These are phyloP conservation scores for Gymnothorax javanicus DNA, from an alignment of 2,797 vertebrate species.

Conservation along the genomic window DNA sequence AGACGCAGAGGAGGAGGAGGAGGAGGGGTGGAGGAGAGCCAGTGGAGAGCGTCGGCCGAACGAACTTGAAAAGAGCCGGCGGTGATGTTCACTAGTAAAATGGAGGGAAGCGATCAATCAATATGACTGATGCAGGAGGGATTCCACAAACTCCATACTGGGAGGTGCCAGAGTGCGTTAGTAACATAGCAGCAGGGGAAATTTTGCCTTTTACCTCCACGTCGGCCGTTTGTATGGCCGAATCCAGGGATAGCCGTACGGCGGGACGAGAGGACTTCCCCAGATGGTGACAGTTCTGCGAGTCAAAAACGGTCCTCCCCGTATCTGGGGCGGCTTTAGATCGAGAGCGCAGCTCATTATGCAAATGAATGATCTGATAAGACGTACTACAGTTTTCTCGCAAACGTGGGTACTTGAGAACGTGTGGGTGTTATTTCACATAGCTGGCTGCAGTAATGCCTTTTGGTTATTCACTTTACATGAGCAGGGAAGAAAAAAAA, in stretches of 20 bases:
- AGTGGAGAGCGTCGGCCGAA: conserved; percentile 10
- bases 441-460: background rate
- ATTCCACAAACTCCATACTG: background rate
- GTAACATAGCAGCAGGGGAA: background rate
- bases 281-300: background rate
- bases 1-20: conserved; percentile 39
- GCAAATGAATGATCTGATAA: background rate
- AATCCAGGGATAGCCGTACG: background rate
- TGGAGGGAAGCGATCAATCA: background rate
- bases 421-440: background rate
- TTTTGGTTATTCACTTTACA: background rate
- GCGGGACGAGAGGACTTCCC: background rate
- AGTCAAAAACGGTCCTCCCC: background rate
- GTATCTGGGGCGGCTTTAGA: background rate
- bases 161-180: background rate
- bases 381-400: background rate
- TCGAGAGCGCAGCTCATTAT: background rate
- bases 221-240: background rate
- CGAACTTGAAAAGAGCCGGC: conserved; percentile 41
- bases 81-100: background rate
- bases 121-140: background rate
- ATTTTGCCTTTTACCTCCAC: background rate
- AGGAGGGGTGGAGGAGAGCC: conserved; percentile 20
- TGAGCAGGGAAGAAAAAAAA: background rate
- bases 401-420: background rate